Conservation (phyloP, 2,888 invertebrate species). For the Polyommatus iphigenia region DNA sequence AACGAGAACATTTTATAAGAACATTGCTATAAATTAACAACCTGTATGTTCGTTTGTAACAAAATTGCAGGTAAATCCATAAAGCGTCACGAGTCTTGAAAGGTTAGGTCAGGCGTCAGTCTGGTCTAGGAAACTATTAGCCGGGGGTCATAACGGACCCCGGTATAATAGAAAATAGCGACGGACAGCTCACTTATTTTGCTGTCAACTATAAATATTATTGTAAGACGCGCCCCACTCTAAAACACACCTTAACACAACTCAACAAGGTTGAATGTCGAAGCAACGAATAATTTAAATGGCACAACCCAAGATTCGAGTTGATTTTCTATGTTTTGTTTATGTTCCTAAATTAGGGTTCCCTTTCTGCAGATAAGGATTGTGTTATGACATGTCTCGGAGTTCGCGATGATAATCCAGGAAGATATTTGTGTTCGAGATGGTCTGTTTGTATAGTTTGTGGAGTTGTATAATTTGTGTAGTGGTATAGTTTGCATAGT, state of each 20-base stretch:
- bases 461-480: neutral
- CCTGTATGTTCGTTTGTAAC: neutral
- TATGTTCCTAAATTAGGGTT: conserved; percentile 29
- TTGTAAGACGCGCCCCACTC: neutral
- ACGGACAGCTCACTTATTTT: conserved; percentile 34
- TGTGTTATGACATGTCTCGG: conserved; percentile 25
- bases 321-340: conserved; percentile 29
- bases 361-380: conserved; percentile 18
- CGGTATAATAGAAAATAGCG: conserved; percentile 38
- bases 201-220: conserved; percentile 33
- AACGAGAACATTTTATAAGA: no score
- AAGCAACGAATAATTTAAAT: neutral
- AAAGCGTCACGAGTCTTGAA: conserved; percentile 29
- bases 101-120: conserved; percentile 44
- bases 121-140: conserved; percentile 41
- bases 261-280: neutral
- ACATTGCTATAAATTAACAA: neutral
- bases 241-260: neutral
- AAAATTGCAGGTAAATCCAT: conserved; percentile 22
- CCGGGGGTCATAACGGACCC: conserved; percentile 42
- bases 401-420: conserved; percentile 18
- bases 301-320: conserved; percentile 12
- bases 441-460: neutral
- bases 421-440: conserved; percentile 7
- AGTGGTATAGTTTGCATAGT: neutral